Conservation (phyloP, 2,888 invertebrate genomes). For the Stenodera caucasica region DNA sequence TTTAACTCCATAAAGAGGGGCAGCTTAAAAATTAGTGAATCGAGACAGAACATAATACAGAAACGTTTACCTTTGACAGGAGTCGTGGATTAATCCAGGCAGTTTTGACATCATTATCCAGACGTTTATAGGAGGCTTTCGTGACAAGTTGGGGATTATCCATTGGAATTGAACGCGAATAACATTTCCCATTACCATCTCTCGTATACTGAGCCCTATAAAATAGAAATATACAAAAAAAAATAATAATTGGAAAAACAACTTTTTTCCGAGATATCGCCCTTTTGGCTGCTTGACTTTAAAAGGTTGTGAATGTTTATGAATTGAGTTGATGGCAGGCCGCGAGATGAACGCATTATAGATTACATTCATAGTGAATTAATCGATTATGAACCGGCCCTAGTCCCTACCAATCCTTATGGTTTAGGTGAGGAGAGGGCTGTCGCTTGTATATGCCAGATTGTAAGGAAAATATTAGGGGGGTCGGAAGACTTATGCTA, state of each 20-base stretch:
- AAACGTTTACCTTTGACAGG: slow-evolving; percentile 58
- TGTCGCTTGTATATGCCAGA: slow-evolving; percentile 27
- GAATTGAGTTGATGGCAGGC: slow-evolving; percentile 10
- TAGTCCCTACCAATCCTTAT: background rate
- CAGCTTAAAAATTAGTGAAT: background rate
- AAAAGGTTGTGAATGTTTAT: background rate
- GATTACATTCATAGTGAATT: slow-evolving; percentile 44
- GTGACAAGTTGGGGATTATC: slow-evolving; percentile 55
- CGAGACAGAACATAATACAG: background rate
- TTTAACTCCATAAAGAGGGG: background rate
- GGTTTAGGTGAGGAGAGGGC: slow-evolving; percentile 21
- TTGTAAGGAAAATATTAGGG: slow-evolving; percentile 10
- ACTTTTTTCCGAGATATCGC: background rate
- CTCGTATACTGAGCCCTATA: slow-evolving; percentile 36
- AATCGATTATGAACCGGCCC: slow-evolving; percentile 37
- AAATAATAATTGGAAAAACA: background rate
- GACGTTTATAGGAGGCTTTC: slow-evolving; percentile 58
- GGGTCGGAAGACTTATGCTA: slow-evolving; percentile 38
- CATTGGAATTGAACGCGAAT: slow-evolving; percentile 20
- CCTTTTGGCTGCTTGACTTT: background rate
- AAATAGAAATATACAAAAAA: background rate
- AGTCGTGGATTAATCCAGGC: slow-evolving; percentile 63
- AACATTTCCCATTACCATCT: slow-evolving; percentile 11
- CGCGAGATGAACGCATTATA: slow-evolving; percentile 25
- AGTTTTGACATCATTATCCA: slow-evolving; percentile 63